Base-by-base conservation (phyloP, 1,140 invertebrate species). In the Drosophila pruinosa region DNA sequence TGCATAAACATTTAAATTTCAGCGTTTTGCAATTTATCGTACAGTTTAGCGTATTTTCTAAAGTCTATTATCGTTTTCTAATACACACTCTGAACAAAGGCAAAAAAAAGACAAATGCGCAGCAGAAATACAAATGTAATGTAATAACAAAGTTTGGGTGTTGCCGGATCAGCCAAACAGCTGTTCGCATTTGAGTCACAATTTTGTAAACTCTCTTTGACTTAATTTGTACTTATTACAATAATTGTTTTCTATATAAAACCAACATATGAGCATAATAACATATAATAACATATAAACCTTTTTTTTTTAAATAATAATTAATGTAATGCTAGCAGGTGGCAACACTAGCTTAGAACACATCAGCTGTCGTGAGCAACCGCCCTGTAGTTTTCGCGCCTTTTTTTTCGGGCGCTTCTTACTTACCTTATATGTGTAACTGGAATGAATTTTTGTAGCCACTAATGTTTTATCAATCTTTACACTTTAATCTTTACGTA, bases 51-150 rank as follows among this genome's bases (percentile, higher is more conserved):
- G 41, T 62, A 39, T 61, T 57, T 63, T 63, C 50, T 75, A 50
- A 69, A 62, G 57, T 72, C 65, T 63, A 75, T 65, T 74, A 6
- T 67, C 56, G 47, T 82, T 73, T 78, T 82, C 78, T 74, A 74
- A 70, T 70, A 63, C 71, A 76, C 65, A 78, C 52, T 75, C 47
- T 54, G 76, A 75, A 86, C 82, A 86, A 86, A 86, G 82, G 68
- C 78, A 48, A 81, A 72, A 72, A 71, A 72, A 61, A 68, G 54
- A 47, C 63, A 72, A 72, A 88, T 86, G 82, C 82, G 82, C 82
- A 86, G 82, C 78, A 86, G 82, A 88, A 88, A 85, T 72, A 72
- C 70, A 86, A 86, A 82, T 86, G 82, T 82, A 78, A 86, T 86
- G 70, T 68, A 86, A 86, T 86, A 86, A 86, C 82, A 86, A 86